phyloP scores from a whole-genome alignment of 2,888 invertebrate species.

The Agriopis marginaria region DNA sequence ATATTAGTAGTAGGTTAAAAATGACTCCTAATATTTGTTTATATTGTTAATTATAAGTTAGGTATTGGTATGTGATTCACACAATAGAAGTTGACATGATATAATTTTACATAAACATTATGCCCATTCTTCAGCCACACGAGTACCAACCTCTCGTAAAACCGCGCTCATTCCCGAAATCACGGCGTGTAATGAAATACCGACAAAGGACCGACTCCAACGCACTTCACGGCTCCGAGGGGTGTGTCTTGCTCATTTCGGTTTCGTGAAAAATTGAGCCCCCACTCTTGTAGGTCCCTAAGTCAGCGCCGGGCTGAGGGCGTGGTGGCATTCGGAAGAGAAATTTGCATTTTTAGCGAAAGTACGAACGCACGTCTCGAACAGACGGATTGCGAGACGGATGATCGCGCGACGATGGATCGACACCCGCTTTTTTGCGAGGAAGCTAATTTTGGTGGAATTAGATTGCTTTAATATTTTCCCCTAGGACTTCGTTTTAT shows the following conservation, averaged over 20 bases:
- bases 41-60: too few relatives aligned
- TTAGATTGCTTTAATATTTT: slow-evolving; percentile 26
- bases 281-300: slow-evolving; percentile 62
- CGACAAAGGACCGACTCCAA: slow-evolving; percentile 57
- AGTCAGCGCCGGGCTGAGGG: slow-evolving; percentile 70
- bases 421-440: slow-evolving; percentile 48
- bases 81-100: background rate
- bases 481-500: background rate
- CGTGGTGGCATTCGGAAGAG: slow-evolving; percentile 77
- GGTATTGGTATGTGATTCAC: background rate
- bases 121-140: slow-evolving; percentile 26
- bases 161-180: slow-evolving; percentile 55
- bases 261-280: slow-evolving; percentile 81
- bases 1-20: too few relatives aligned
- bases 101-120: slow-evolving; percentile 19
- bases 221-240: slow-evolving; percentile 65
- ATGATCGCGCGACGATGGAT: slow-evolving; percentile 70
- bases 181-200: slow-evolving; percentile 66
- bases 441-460: slow-evolving; percentile 34
- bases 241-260: slow-evolving; percentile 80
- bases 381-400: slow-evolving; percentile 80
- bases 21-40: too few relatives aligned
- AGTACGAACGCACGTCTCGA: slow-evolving; percentile 77
- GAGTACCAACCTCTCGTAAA: slow-evolving; percentile 42
- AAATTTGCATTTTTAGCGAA: slow-evolving; percentile 85